Percentiles rank a stretch among this genome's conserved stretches.
Conservation (phyloP, 2,888 invertebrate species). For the Leucophora obtusa region DNA sequence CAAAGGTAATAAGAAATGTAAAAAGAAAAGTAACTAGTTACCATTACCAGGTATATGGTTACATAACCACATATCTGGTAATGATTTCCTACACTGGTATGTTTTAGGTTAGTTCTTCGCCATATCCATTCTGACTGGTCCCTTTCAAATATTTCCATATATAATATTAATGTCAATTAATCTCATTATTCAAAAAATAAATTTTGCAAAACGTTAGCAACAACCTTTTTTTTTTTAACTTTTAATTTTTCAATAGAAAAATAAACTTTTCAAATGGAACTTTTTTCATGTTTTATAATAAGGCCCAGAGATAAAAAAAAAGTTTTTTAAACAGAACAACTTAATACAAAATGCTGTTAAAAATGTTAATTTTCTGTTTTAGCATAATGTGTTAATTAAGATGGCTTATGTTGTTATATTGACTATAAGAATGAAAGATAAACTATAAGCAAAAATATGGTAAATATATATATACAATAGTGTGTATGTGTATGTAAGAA, state of each 20-base stretch:
- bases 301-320: background rate
- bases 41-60: too few species aligned
- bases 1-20: too few species aligned
- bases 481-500: background rate
- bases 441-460: slow-evolving; percentile 27
- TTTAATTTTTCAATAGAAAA: background rate
- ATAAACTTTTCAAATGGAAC: background rate
- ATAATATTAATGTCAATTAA: too few species aligned
- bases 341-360: slow-evolving; percentile 48
- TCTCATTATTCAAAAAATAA: too few species aligned
- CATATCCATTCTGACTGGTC: too few species aligned
- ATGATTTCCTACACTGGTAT: too few species aligned
- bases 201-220: too few species aligned
- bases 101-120: too few species aligned
- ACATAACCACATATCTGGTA: too few species aligned
- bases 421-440: slow-evolving; percentile 46
- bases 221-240: too few species aligned
- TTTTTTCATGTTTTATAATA: background rate
- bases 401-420: slow-evolving; percentile 56
- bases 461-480: background rate
- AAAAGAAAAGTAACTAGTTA: too few species aligned
- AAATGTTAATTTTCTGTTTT: slow-evolving; percentile 57
- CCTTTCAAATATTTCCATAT: too few species aligned
- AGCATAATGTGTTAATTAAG: slow-evolving; percentile 64
- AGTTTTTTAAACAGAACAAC: slow-evolving; percentile 28